phyloP scores from a whole-genome alignment of 2,888 invertebrate genomes.

The Griposia aprilina region DNA sequence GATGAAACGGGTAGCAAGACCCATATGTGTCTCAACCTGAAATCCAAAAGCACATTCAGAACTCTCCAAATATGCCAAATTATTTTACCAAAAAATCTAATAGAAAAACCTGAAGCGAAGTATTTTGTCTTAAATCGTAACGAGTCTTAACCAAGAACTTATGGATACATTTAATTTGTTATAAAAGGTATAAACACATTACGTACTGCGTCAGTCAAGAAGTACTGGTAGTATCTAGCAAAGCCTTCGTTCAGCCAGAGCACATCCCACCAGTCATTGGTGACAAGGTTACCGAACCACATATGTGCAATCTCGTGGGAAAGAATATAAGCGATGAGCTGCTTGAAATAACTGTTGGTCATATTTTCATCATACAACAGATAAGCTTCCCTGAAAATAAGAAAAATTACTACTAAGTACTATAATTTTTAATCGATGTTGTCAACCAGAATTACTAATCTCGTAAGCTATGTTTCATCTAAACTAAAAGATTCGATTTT shows the following conservation, averaged over 20 bases:
- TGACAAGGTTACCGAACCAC: slow-evolving; percentile 93
- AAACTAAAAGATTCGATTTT: too few species aligned
- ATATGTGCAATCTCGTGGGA: slow-evolving; percentile 94
- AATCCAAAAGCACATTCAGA: slow-evolving; percentile 4
- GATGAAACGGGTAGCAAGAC: slow-evolving; percentile 93
- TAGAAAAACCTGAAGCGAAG: neutral
- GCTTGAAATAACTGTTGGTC: slow-evolving; percentile 85
- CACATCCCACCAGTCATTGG: slow-evolving; percentile 92
- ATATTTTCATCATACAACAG: slow-evolving; percentile 83
- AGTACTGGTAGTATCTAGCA: slow-evolving; percentile 94
- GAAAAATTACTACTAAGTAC: neutral
- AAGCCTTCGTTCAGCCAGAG: slow-evolving; percentile 93
- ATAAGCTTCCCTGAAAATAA: slow-evolving; percentile 83
- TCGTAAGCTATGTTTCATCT: neutral
- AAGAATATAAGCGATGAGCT: slow-evolving; percentile 90
- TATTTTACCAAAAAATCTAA: too few species aligned
- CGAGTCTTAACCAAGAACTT: neutral
- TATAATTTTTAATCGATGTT: neutral
- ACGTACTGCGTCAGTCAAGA: slow-evolving; percentile 90
- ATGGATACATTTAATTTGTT: neutral
- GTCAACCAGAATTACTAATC: neutral
- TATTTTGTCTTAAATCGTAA: neutral
- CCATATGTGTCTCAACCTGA: slow-evolving; percentile 92
- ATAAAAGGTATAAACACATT: neutral
- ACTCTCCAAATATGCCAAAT: neutral